Base-by-base conservation (phyloP, 2,113 vertebrate species). In the Puffinus mauretanicus region DNA sequence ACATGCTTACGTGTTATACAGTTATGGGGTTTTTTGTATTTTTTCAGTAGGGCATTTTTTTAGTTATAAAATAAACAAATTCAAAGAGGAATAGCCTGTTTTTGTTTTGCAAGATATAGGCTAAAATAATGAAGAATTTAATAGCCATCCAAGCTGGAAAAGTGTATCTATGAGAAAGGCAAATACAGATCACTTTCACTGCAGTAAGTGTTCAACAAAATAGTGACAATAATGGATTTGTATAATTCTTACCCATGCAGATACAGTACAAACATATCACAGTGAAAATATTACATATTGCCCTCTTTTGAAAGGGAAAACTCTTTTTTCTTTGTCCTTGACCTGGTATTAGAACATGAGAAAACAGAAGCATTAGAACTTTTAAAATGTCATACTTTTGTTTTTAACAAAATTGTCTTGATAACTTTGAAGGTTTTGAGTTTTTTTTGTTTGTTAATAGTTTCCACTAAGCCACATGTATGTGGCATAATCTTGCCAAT, bases 1-100 rank as follows among this genome's bases (percentile, higher is more conserved):
- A 49, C 21, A 71, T 32, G 24, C 3, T 49, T 26, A 36, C 0
- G 0, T 66, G 8, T 57, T 70, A 51, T 62, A 84, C 3, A 60
- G 5, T 36, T 82, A 8, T 55, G 40, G 17, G 30, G 1, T 16
- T 44, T 73, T 82, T 60, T 57, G 2, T 14, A 42, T 51, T 86
- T 64, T 77, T 55, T 81, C 16, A 61, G 27, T 30, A 67, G 16
- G 5, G 9, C 3, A 34, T 40, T 62, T 3, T 30, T 69, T 72
- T 42, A 80, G 5, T 16, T 89, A 57, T 11, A 38, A 77, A 91
- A 55, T 46, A 76, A 69, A 77, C 4, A 89, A 62, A 54, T 49
- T 47, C 16, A 49, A 66, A 47, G 34, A 79, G 5, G 7, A 82
- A 55, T 42, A 64, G 2, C 1, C 6, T 89, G 3, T 1, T 29